Conservation (phyloP, 2,113 vertebrate species). For the Rostratula benghalensis region DNA sequence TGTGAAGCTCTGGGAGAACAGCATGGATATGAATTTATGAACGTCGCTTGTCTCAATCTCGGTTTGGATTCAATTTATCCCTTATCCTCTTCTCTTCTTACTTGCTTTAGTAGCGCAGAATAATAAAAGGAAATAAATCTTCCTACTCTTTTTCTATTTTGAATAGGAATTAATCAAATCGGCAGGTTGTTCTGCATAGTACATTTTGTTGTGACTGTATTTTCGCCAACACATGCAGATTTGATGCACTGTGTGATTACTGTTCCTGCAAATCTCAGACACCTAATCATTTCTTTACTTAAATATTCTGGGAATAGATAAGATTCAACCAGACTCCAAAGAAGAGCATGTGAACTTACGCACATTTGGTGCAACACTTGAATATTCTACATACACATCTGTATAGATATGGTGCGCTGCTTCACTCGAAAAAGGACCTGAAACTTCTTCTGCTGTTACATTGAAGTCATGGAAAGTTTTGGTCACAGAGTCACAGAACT, state of each 20-base stretch:
- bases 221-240: conserved; percentile 12
- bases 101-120: conserved; percentile 35
- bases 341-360: background rate
- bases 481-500: background rate
- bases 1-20: conserved; percentile 3
- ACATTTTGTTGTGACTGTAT: conserved; percentile 34
- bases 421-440: background rate
- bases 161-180: conserved; percentile 54
- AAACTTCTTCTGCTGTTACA: background rate
- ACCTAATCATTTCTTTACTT: conserved; percentile 18
- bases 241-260: conserved; percentile 37
- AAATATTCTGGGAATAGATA: background rate
- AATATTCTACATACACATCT: background rate
- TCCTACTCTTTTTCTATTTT: conserved; percentile 30
- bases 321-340: background rate
- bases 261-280: conserved; percentile 6
- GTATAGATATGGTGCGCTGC: background rate
- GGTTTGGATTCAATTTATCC: conserved; percentile 45
- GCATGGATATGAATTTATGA: conserved; percentile 42
- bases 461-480: background rate
- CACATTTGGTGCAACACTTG: background rate
- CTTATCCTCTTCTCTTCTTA: conserved; percentile 19
- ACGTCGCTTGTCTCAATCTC: conserved; percentile 32
- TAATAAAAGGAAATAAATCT: conserved; percentile 58
- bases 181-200: conserved; percentile 2